phyloP scores from a whole-genome alignment of 2,113 vertebrate species.

The Perca fluviatilis region DNA sequence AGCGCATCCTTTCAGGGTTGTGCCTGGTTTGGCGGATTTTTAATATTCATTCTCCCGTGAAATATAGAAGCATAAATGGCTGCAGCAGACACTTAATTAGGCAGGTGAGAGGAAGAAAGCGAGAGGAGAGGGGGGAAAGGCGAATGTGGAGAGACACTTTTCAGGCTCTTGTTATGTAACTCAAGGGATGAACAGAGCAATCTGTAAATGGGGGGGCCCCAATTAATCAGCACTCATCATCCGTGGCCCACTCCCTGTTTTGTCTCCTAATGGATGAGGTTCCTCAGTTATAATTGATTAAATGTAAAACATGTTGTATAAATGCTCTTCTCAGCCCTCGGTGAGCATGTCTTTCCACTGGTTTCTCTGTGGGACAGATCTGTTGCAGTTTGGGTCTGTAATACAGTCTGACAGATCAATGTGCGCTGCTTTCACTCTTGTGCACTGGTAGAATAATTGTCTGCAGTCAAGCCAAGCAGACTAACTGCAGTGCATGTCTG shows the following conservation, averaged over 20 bases:
- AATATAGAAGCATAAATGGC: constrained; percentile 64
- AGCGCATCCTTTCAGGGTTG: constrained; percentile 7
- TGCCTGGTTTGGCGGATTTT: constrained; percentile 33
- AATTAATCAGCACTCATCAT: constrained; percentile 52
- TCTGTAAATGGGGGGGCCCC: constrained; percentile 25
- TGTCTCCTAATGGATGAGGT: constrained; percentile 49
- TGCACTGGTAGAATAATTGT: constrained; percentile 45
- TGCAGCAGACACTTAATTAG: constrained; percentile 70
- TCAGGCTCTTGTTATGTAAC: constrained; percentile 30
- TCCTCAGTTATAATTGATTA: constrained; percentile 57
- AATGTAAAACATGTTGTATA: constrained; percentile 47
- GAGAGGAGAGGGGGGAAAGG: constrained; percentile 10
- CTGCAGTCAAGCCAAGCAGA: constrained; percentile 32
- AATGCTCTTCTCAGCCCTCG: constrained; percentile 40
- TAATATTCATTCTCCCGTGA: constrained; percentile 48
- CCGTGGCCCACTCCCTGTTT: background rate
- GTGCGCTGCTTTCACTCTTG: constrained; percentile 21
- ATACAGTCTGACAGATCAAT: constrained; percentile 40
- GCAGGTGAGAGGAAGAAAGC: constrained; percentile 44
- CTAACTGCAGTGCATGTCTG: constrained; percentile 24
- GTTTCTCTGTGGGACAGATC: constrained; percentile 46
- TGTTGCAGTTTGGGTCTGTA: constrained; percentile 24
- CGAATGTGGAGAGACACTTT: constrained; percentile 44
- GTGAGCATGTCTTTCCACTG: constrained; percentile 13
- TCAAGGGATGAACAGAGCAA: constrained; percentile 21